phyloP scores from a whole-genome alignment of 2,888 invertebrate species.

The Spialia ferax region DNA sequence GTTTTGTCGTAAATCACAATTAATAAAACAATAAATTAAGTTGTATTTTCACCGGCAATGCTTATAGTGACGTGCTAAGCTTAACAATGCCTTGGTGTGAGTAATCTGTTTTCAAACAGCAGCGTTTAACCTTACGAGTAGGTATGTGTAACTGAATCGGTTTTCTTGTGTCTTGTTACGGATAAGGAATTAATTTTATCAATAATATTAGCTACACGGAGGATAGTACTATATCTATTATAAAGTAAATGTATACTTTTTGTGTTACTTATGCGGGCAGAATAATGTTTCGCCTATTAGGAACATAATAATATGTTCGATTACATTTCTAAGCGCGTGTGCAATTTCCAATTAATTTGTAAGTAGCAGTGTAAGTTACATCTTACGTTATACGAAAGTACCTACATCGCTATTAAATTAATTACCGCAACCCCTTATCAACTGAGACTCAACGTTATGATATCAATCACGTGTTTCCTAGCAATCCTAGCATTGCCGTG shows the following conservation, averaged over 20 bases:
- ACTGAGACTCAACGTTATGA: slow-evolving; percentile 27
- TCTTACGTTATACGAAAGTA: slow-evolving; percentile 12
- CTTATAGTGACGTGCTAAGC: background rate
- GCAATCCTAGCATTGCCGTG: slow-evolving; percentile 31
- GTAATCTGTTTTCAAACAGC: background rate
- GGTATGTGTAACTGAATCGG: background rate
- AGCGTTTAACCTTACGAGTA: background rate
- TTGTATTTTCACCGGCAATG: background rate
- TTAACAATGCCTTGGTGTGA: background rate
- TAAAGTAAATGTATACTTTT: too few relatives aligned
- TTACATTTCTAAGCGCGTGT: background rate
- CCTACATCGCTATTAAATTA: slow-evolving; percentile 34
- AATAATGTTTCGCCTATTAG: too few relatives aligned
- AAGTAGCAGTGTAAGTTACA: background rate
- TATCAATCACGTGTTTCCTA: slow-evolving; percentile 39
- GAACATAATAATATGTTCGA: too few relatives aligned
- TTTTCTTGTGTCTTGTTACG: background rate
- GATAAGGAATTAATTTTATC: background rate
- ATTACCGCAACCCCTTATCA: slow-evolving; percentile 35
- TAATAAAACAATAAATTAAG: slow-evolving; percentile 33
- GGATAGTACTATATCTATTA: too few relatives aligned
- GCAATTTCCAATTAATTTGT: background rate
- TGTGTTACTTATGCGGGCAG: too few relatives aligned
- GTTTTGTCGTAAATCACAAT: slow-evolving; percentile 38
- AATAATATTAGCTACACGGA: background rate